Evolutionary conservation across 2,797 vertebrate species (phyloP).

Genomic region (Pterois miles): DNA sequence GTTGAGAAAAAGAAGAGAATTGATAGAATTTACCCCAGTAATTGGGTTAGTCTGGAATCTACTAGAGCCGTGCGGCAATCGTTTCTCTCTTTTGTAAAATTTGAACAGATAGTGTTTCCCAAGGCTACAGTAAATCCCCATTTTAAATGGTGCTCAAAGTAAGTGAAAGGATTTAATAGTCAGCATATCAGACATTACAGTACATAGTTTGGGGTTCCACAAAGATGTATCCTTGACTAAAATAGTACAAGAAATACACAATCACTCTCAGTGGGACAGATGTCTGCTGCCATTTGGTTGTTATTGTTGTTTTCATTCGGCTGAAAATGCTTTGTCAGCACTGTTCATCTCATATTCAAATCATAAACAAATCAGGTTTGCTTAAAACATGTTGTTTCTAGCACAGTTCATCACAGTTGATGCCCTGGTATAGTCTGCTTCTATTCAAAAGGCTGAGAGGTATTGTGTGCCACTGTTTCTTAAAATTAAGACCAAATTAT

Average conservation of each 20-base stretch:
- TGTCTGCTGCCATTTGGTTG: neutral
- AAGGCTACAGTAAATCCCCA: neutral
- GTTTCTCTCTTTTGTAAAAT: neutral
- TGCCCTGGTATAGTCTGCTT: neutral
- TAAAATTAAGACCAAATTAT: neutral
- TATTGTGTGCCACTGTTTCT: neutral
- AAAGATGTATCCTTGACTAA: neutral
- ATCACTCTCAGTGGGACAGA: neutral
- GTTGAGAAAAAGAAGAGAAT: neutral
- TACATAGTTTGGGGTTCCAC: neutral
- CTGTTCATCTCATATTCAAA: neutral
- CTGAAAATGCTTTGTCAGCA: neutral
- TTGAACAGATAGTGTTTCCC: neutral
- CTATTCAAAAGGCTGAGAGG: neutral
- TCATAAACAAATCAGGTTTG: neutral
- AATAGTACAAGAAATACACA: neutral
- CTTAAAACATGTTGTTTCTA: neutral
- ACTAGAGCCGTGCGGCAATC: neutral
- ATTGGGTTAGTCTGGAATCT: constrained; percentile 4
- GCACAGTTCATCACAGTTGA: neutral
- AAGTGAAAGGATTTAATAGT: neutral
- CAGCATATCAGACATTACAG: neutral
- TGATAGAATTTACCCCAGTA: constrained; percentile 2
- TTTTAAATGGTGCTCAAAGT: neutral
- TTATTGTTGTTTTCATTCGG: neutral